Evolutionary conservation across 2,113 vertebrate genomes (phyloP), one percentile per base, ranked within the genome.

Genomic region (Mastomys natalensis): DNA sequence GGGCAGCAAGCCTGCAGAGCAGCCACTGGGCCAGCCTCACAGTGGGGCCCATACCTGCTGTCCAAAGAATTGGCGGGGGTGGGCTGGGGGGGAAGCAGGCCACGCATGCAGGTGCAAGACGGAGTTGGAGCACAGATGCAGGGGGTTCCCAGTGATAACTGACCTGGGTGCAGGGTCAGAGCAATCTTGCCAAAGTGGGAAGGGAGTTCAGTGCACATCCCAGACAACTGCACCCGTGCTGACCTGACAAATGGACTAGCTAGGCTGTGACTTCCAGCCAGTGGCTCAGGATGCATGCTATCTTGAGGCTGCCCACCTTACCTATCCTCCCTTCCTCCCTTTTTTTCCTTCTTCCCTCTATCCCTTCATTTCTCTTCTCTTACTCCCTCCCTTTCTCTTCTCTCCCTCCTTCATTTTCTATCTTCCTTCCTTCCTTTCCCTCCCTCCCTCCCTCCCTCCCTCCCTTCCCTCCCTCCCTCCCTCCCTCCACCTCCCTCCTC

Each of bases 1-100:
- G 95, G 97, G 96, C 73, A 93, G 97, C 95, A 94, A 74, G 8
- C 92, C 31, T 77, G 97, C 98, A 97, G 98, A 98, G 98, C 98
- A 98, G 97, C 98, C 98, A 98, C 97, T 64, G 98, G 97, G 97
- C 95, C 96, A 95, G 97, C 97, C 95, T 95, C 90, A 68, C 92
- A 95, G 89, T 70, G 96, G 97, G 95, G 86, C 93, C 93, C 70
- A 15, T 53, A 89, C 92, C 96, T 96, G 97, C 93, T 73, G 72
- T 78, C 77, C 72, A 85, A 34, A 94, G 95, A 96, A 90, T 76
- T 13, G 3, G 19, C n/a, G n/a, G n/a, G n/a, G n/a, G n/a, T n/a
- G n/a, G n/a, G n/a, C n/a, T 86, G 89, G 82, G 77, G 86, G 92
- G 84, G 64, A 34, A 70, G 78, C 90, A 73, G 90, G 90, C 78